Percentiles rank a stretch among this genome's conserved stretches.
Evolutionary conservation across 2,797 vertebrate genomes (phyloP).

Genomic region (Megaceryle alcyon): DNA sequence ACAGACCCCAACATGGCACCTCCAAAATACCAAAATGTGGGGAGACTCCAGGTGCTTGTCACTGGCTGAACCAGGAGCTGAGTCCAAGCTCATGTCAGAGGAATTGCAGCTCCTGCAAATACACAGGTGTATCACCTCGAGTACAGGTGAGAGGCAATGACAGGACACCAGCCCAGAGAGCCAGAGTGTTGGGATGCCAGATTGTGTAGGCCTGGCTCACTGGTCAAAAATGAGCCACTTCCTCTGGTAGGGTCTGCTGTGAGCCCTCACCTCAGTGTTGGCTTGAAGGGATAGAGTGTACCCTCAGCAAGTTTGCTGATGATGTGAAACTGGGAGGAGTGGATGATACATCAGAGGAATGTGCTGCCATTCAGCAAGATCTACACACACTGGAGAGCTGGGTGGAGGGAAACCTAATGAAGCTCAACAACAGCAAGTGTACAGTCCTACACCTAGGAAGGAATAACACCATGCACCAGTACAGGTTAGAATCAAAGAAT

Average conservation of each 20-base stretch:
- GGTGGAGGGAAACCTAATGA: too few relatives aligned
- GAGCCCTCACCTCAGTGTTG: background rate
- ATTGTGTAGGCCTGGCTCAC: background rate
- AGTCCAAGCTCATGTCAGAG: background rate
- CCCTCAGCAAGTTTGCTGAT: too few relatives aligned
- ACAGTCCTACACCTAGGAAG: too few relatives aligned
- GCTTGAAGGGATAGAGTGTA: too few relatives aligned
- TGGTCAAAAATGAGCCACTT: background rate
- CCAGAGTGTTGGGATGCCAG: background rate
- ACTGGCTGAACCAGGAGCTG: background rate
- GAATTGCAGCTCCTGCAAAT: background rate
- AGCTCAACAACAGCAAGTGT: too few relatives aligned
- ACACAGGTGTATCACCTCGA: background rate
- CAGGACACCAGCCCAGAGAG: background rate
- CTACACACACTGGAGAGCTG: too few relatives aligned
- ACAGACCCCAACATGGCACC: rapidly evolving
- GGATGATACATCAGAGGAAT: too few relatives aligned
- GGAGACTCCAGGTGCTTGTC: background rate
- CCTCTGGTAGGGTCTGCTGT: background rate
- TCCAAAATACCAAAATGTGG: rapidly evolving
- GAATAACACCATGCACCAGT: too few relatives aligned
- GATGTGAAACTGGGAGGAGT: too few relatives aligned
- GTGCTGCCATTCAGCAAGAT: too few relatives aligned
- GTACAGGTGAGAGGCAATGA: background rate
- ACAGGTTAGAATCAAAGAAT: too few relatives aligned